A percentile compares a stretch with the other conserved stretches of the same genome.
phyloP scores from a whole-genome alignment of 2,113 vertebrate genomes.

The Grallaria varia region DNA sequence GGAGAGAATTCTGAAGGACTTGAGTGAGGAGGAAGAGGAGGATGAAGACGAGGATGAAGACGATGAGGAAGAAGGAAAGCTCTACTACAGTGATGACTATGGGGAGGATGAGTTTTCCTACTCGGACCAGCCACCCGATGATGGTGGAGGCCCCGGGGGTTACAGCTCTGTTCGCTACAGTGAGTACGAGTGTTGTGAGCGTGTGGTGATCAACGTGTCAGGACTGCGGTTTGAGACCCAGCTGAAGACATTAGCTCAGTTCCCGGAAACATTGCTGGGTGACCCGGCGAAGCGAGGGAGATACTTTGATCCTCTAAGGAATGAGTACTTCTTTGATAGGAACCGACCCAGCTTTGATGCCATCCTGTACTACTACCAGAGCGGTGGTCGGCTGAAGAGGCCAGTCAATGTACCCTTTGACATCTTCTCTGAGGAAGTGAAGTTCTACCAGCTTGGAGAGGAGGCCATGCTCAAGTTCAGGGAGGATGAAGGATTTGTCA shows the following conservation, averaged over 20 bases:
- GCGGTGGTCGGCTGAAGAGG: conserved; percentile 92
- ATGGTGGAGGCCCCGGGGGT: conserved; percentile 68
- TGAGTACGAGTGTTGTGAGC: conserved; percentile 91
- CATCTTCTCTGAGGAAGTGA: conserved; percentile 97
- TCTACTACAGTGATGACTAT: conserved; percentile 82
- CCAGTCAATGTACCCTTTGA: conserved; percentile 95
- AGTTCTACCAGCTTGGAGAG: conserved; percentile 96
- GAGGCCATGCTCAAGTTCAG: conserved; percentile 96
- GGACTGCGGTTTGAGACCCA: conserved; percentile 96
- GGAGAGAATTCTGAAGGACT: conserved; percentile 91
- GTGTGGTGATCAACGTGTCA: conserved; percentile 96
- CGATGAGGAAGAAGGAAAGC: conserved; percentile 78
- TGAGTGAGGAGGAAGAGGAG: conserved; percentile 88
- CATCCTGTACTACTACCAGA: conserved; percentile 97
- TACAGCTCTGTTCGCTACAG: conserved; percentile 87
- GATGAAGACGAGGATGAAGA: conserved; percentile 80
- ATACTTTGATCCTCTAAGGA: conserved; percentile 96
- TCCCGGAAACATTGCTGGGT: conserved; percentile 92
- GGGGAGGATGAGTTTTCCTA: conserved; percentile 85
- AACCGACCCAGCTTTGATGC: conserved; percentile 97
- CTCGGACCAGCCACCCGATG: conserved; percentile 83
- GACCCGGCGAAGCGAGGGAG: conserved; percentile 91
- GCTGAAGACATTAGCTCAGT: conserved; percentile 94
- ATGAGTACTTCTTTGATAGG: conserved; percentile 97
- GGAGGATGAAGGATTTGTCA: conserved; percentile 96